Percentiles rank a stretch among this genome's conserved stretches.
Evolutionary conservation across 2,888 invertebrate genomes (phyloP).

Genomic region (Gibbula magus): DNA sequence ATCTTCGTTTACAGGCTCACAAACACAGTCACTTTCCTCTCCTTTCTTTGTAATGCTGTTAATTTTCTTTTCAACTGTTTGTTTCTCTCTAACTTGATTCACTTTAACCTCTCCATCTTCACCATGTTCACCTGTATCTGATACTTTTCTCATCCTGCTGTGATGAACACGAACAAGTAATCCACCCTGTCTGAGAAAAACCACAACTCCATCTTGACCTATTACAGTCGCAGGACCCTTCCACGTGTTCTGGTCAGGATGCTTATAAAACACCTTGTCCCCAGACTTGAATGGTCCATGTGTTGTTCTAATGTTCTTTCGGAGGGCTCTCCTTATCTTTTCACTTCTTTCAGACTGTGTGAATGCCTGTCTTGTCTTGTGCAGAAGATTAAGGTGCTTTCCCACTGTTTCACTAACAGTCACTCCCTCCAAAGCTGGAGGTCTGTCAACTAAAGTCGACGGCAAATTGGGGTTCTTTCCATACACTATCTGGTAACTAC

Average conservation of each 20-base stretch:
- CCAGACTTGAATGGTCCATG: conserved; percentile 13
- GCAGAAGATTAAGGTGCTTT: conserved; percentile 21
- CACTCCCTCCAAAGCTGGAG: conserved; percentile 28
- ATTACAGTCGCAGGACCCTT: background rate
- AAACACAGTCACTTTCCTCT: no score
- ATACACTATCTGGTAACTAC: conserved; percentile 30
- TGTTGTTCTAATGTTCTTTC: conserved; percentile 26
- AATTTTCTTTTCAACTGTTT: no score
- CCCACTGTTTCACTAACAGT: conserved; percentile 26
- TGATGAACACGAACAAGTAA: background rate
- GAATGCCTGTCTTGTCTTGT: conserved; percentile 4
- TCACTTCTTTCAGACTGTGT: conserved; percentile 29
- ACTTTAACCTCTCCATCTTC: no score
- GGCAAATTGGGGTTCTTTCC: conserved; percentile 32
- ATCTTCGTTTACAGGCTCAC: no score
- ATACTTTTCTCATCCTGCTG: background rate
- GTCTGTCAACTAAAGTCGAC: conserved; percentile 24
- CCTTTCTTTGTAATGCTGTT: no score
- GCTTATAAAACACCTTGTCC: conserved; percentile 18
- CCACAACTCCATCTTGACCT: conserved; percentile 5
- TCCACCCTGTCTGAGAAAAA: background rate
- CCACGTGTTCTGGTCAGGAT: background rate
- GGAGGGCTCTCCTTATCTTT: conserved; percentile 26
- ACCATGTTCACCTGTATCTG: no score
- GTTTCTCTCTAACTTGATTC: no score